Evolutionary conservation across 2,113 vertebrate genomes (phyloP), one percentile per base, ranked within the genome.

Genomic region (Epinephelus moara): DNA sequence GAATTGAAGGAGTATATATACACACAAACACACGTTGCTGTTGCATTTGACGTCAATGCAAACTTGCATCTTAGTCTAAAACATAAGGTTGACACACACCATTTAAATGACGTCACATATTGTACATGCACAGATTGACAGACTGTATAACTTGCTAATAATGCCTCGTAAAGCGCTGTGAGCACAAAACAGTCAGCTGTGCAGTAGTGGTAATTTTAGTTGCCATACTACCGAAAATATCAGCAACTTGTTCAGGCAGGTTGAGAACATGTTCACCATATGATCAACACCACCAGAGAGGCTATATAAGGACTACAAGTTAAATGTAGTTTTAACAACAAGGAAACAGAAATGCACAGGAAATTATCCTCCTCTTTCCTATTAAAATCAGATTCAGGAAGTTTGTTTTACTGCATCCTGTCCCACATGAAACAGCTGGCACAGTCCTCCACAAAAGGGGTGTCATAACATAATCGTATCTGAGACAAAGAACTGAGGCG

Each of bases 351-450:
- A 45, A 79, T 6, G 10, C 9, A 68, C 37, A 45, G 57, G 37
- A 53, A 59, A 40, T 72, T 50, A 63, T 33, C 80, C 47, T 70
- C 70, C 66, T 73, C 56, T 64, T 83, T 85, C 72, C 86, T 72
- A 42, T 75, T 57, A 81, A 88, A 90, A 71, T 60, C 70, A 63
- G 27, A 57, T 71, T 80, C 80, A 90, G 91, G 92, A 93, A 82
- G 89, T 94, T 90, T 88, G 52, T 79, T 89, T 85, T 79, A 56
- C 79, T 63, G 75, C 86, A 90, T 92, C 93, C 90, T 91, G 85
- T 70, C 60, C 21, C 9, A 18, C 30, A 73, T 88, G 37, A 77
- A 73, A 81, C 49, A 53, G 49, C 62, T 84, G 75, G 40, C 74
- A 61, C 27, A 25, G 69, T 18, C 50, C 69, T 47, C 30, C 6